These are phyloP conservation scores for Saccopteryx leptura DNA, from an alignment of 2,113 vertebrate genomes.

Conservation along the genomic window DNA sequence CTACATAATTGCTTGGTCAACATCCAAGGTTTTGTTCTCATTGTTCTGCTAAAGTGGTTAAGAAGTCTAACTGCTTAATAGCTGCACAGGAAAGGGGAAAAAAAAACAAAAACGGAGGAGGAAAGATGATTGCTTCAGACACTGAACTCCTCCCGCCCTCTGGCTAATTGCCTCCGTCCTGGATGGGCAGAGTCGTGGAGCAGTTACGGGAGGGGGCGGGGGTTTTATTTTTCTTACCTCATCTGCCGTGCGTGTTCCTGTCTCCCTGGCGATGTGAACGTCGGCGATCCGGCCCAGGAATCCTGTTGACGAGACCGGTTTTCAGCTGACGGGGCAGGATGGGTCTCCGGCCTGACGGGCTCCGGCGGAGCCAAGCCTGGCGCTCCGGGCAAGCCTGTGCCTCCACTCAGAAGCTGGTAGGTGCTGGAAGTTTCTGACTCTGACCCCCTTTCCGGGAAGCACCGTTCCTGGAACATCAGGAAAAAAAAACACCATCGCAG, in stretches of 20 bases:
- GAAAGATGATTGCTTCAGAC: background rate
- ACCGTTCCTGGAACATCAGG: accelerated
- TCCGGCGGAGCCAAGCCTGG: background rate
- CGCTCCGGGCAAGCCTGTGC: too few species aligned
- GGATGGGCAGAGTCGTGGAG: background rate
- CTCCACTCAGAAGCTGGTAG: accelerated
- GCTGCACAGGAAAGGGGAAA: background rate
- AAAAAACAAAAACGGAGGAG: background rate
- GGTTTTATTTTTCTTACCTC: background rate
- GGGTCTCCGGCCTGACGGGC: accelerated
- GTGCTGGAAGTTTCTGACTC: accelerated
- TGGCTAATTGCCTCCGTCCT: background rate
- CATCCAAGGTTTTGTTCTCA: background rate
- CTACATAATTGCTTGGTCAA: background rate
- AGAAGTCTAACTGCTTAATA: background rate
- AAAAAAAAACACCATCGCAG: background rate
- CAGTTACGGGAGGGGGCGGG: background rate
- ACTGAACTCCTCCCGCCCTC: accelerated
- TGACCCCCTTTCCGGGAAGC: background rate
- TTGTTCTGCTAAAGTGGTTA: conserved; percentile 5
- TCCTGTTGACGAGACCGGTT: accelerated
- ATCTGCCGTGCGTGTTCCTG: accelerated
- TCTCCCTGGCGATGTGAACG: accelerated
- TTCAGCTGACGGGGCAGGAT: accelerated
- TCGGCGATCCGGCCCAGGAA: too few species aligned